Evolutionary conservation across 2,888 invertebrate genomes (phyloP), one percentile per base, ranked within the genome.

Genomic region (Chrysolina oricalcia): DNA sequence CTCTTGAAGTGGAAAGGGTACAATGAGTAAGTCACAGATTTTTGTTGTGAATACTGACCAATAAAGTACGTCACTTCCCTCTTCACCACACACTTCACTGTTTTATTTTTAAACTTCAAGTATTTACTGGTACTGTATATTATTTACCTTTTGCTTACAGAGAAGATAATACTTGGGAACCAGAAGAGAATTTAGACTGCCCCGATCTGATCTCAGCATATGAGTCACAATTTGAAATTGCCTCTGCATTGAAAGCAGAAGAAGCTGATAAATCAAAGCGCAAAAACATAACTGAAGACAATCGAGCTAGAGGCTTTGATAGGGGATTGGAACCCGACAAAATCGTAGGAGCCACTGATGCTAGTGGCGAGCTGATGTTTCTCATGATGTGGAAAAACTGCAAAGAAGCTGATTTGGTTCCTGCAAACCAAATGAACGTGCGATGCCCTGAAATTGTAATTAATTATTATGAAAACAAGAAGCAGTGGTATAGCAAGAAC

Each of bases 281-380:
- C 21, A 88, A 88, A 75, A 87, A 87, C 77, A 87, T 88, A 21
- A 86, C 86, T 9, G 89, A 89, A 83, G 89, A 88, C 78, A 88
- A 86, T 65, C 78, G 89, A 83, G 91, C 93, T 0, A 90, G 94
- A 72, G 97, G 97, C 0, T 93, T 97, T 83, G 95, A 94, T 62
- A 89, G 96, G 63, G 94, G 94, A 0, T 88, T 97, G 10, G 92
- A 93, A 77, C 94, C 97, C 35, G 95, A 97, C 75, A 94, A 94
- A 88, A 97, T 98, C 71, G 93, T 97, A 74, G 97, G 97, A 3
- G 97, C 96, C 0, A 97, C 97, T 19, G 94, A 97, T 85, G 94
- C 94, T n/a, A 94, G 93, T 83, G 97, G 97, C 0, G 95, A 95
- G 85, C 90, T 97, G 0, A 95, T 94, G 91, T 98, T 97, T 87